These are phyloP conservation scores for Pagrus major DNA, from an alignment of 2,113 vertebrate species.

Conservation along the genomic window DNA sequence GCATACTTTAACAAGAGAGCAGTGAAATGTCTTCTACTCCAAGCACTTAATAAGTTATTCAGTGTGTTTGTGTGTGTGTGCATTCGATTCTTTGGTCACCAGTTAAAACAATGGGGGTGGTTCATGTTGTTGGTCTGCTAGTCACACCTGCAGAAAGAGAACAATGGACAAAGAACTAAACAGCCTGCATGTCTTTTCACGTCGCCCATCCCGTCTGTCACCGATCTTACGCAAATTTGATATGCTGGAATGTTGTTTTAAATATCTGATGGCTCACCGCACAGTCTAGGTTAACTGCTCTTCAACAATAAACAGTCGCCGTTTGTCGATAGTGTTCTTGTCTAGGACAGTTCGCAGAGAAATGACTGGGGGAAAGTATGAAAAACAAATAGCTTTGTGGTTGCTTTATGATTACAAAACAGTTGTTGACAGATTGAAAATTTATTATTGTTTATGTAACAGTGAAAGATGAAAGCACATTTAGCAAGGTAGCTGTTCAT, in stretches of 20 bases:
- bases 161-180: constrained; percentile 70
- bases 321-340: constrained; percentile 17
- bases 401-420: constrained; percentile 6
- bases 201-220: background rate
- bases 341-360: background rate
- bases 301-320: constrained; percentile 41
- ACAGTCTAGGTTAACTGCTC: constrained; percentile 6
- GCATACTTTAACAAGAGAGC: background rate
- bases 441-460: constrained; percentile 6
- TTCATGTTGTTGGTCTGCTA: constrained; percentile 27
- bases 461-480: background rate
- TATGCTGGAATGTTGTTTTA: constrained; percentile 35
- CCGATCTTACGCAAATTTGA: constrained; percentile 22
- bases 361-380: constrained; percentile 16
- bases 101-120: constrained; percentile 39
- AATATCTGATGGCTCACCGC: constrained; percentile 45
- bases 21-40: constrained; percentile 14
- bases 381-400: constrained; percentile 15
- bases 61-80: constrained; percentile 6
- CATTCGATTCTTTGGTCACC: constrained; percentile 17
- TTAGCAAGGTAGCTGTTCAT: background rate
- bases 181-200: constrained; percentile 32
- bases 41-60: background rate
- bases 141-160: constrained; percentile 60
- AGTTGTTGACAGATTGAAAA: constrained; percentile 7